These are phyloP conservation scores for Nasonovia ribisnigri DNA, from an alignment of 2,888 invertebrate genomes.

Conservation along the genomic window DNA sequence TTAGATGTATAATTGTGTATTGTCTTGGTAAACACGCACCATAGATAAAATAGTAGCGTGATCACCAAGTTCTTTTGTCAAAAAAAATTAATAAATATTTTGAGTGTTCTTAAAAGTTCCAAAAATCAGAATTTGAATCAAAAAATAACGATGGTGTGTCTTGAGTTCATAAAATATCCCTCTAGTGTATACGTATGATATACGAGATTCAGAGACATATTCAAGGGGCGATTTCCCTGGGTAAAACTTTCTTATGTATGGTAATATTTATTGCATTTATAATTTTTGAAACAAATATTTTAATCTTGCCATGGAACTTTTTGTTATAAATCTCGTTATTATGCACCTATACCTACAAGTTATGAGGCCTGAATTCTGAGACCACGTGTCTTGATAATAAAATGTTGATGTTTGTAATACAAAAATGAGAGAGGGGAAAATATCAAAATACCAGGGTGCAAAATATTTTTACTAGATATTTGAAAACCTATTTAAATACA, in stretches of 20 bases:
- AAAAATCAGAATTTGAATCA: neutral
- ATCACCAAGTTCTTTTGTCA: neutral
- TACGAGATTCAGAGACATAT: neutral
- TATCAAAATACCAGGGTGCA: neutral
- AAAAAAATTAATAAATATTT: neutral
- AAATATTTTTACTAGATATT: neutral
- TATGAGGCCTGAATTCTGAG: neutral
- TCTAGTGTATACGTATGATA: neutral
- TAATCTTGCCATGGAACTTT: neutral
- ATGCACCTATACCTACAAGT: neutral
- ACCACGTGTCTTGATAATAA: neutral
- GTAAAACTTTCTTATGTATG: neutral
- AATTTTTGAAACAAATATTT: neutral
- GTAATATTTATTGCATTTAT: neutral
- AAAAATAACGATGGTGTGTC: neutral
- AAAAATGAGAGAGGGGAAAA: neutral
- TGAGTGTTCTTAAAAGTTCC: neutral
- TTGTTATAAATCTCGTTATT: neutral
- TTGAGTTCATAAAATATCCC: neutral
- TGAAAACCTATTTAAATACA: neutral
- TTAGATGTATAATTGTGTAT: neutral
- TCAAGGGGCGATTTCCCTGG: neutral
- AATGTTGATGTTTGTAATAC: neutral
- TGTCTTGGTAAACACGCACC: neutral
- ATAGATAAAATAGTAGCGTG: neutral